A percentile compares a stretch with the other conserved stretches of the same genome.
These are phyloP conservation scores for Eidolon helvum DNA, from an alignment of 2,113 vertebrate genomes.

Conservation along the genomic window DNA sequence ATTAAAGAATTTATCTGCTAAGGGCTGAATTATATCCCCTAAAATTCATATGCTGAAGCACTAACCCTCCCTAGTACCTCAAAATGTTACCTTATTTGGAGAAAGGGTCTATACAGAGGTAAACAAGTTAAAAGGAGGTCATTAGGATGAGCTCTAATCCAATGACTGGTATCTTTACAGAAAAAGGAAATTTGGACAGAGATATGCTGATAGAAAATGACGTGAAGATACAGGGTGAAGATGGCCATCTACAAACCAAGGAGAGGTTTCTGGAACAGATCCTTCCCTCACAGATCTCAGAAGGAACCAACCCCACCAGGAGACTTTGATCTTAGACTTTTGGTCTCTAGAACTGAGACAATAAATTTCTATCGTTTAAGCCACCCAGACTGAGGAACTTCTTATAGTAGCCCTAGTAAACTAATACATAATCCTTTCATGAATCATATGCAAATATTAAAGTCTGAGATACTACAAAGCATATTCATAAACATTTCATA, in stretches of 20 bases:
- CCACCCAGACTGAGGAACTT: background rate
- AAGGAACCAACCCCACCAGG: background rate
- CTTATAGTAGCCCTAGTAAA: background rate
- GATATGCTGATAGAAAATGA: background rate
- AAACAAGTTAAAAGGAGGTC: background rate
- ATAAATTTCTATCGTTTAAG: background rate
- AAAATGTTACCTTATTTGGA: background rate
- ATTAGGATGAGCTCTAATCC: background rate
- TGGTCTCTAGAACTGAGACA: background rate
- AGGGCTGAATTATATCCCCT: background rate
- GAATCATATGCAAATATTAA: background rate
- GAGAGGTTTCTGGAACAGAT: background rate
- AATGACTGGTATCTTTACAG: background rate
- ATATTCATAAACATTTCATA: background rate
- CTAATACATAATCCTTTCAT: background rate
- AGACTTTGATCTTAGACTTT: background rate
- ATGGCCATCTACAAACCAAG: background rate
- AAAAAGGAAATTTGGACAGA: background rate
- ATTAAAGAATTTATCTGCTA: background rate
- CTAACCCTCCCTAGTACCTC: background rate
- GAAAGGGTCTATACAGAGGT: background rate
- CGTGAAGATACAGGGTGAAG: background rate
- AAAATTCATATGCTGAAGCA: background rate
- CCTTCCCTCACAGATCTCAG: background rate
- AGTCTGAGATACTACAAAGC: background rate